Percentiles rank a stretch among this genome's conserved stretches.
Conservation (phyloP, 2,797 vertebrate genomes). For the Neopelma chrysocephalum region DNA sequence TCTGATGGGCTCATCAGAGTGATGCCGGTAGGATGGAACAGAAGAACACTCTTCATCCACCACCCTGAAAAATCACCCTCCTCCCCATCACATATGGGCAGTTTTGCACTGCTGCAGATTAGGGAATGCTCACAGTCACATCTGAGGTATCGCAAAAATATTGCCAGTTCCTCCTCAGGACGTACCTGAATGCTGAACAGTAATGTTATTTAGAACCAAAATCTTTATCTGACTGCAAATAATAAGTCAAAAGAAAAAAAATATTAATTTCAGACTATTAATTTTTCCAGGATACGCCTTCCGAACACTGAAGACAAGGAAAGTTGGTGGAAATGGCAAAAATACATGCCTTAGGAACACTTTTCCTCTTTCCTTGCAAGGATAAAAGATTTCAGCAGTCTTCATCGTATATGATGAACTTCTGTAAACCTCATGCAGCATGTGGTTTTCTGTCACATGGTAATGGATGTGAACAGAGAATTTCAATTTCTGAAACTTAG, state of each 20-base stretch:
- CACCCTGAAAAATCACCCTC: conserved; percentile 10
- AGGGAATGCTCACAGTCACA: neutral
- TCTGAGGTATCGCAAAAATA: neutral
- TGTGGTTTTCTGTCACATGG: neutral
- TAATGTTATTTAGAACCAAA: neutral
- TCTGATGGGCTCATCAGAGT: conserved; percentile 34
- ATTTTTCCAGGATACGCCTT: neutral
- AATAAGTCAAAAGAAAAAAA: neutral
- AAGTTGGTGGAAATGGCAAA: neutral
- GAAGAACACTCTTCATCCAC: neutral
- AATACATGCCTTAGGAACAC: neutral
- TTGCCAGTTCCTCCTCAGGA: neutral
- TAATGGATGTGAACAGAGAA: neutral
- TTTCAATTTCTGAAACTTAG: neutral
- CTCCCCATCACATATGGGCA: neutral
- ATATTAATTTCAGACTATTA: neutral
- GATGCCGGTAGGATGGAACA: neutral
- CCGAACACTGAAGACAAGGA: neutral
- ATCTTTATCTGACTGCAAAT: neutral
- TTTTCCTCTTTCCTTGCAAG: neutral
- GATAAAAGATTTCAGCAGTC: neutral
- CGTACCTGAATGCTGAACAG: neutral
- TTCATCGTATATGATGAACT: neutral
- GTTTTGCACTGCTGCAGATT: neutral
- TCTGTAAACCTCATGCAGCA: neutral